phyloP scores from a whole-genome alignment of 2,113 vertebrate genomes.

The Mohoua ochrocephala region DNA sequence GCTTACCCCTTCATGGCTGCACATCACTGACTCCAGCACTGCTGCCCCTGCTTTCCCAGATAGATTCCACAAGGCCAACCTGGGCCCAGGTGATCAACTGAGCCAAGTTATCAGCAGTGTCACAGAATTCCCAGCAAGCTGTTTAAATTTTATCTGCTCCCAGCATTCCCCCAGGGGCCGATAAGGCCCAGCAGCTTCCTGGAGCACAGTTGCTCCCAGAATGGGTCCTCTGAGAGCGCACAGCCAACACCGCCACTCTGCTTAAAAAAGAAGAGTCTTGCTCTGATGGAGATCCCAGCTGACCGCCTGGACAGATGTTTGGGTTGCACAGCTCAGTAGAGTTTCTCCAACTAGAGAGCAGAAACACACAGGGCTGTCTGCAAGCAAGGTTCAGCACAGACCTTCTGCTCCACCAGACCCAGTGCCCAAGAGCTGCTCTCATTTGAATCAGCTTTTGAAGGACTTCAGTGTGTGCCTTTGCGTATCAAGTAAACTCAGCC shows the following conservation, averaged over 20 bases:
- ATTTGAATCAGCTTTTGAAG: not conserved
- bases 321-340: not conserved
- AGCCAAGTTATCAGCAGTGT: not conserved
- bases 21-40: not conserved
- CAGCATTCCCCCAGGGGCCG: not conserved
- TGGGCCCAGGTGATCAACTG: not conserved
- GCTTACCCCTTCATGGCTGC: not conserved
- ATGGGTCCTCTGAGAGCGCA: not conserved
- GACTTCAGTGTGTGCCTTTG: not conserved
- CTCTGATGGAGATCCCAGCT: not conserved
- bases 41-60: not conserved
- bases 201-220: not conserved
- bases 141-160: not conserved
- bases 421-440: not conserved
- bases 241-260: not conserved
- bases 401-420: not conserved
- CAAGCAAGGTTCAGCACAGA: not conserved
- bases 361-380: not conserved
- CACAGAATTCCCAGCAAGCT: not conserved
- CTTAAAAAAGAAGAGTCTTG: not conserved
- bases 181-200: not conserved
- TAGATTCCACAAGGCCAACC: not conserved
- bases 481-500: not conserved
- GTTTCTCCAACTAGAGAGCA: not conserved
- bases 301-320: not conserved